Base-by-base conservation (phyloP, 1,140 invertebrate species). In the Sarcophaga peregrina region DNA sequence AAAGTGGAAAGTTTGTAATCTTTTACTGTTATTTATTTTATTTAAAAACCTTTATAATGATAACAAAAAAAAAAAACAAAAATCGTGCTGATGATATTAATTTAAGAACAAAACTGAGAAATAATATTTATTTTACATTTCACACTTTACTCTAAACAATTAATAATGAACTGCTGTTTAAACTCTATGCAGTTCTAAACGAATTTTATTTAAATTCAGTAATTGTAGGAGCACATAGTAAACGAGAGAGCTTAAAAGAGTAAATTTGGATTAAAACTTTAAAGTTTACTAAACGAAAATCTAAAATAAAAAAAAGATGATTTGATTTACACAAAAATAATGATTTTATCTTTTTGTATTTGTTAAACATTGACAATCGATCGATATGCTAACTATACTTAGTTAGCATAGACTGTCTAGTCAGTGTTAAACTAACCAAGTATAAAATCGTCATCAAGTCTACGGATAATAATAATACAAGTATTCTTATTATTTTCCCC, bases 351-450 rank as follows among this genome's bases (percentile, higher is more conserved):
- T 37, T 4, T 37, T 1, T 37, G 25, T 37, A 37, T 37, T 37
- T 37, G 25, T 37, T 37, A 37, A 37, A 37, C 25, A 37, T 37
- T 2, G 25, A 37, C 25, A 4, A 37, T 37, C 25, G 25, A 37
- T 37, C 25, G 25, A 37, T n/a, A n/a, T n/a, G n/a, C n/a, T n/a
- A n/a, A n/a, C n/a, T 17, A 6, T 68, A 52, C 5, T 68, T 4
- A n/a, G 6, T 62, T 62, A 25, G 10, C 62, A 68, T 68, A 68
- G 62, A 25, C 62, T 68, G 62, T 68, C 62, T 68, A 68, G 62
- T 68, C 62, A 3, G n/a, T 20, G 62, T 20, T n/a, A 68, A 68
- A 8, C 62, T 20, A 68, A n/a, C n/a, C n/a, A 68, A 10, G n/a
- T 9, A 68, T 13, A 10, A 5, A 8, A 68, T 10, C 17, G 62